A percentile compares a stretch with the other conserved stretches of the same genome.
Evolutionary conservation across 1,140 invertebrate species (phyloP).

Genomic region (Aleiodes sp.): DNA sequence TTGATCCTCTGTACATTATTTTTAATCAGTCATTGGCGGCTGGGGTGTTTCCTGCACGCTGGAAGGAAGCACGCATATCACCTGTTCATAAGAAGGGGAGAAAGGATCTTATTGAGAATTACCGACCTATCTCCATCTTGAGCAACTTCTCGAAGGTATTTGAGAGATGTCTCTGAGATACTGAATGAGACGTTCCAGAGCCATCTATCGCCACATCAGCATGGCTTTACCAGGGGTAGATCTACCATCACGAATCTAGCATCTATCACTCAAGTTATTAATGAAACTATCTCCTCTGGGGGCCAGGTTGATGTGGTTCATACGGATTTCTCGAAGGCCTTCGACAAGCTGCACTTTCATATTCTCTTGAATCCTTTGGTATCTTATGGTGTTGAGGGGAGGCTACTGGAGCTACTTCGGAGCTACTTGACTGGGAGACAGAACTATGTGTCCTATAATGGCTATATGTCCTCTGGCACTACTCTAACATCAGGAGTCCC

Average conservation of each 20-base stretch:
- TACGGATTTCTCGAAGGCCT: slow-evolving; percentile 37
- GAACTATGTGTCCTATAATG: slow-evolving; percentile 23
- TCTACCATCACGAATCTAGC: neutral
- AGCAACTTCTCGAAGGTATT: neutral
- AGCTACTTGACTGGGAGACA: slow-evolving; percentile 28
- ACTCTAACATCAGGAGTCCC: slow-evolving; percentile 29
- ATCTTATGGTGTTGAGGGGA: slow-evolving; percentile 13
- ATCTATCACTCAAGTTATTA: neutral
- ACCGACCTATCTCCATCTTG: neutral
- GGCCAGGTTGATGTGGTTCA: slow-evolving; percentile 16
- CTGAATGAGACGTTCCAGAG: neutral
- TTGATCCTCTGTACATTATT: slow-evolving; percentile 39
- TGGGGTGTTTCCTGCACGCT: slow-evolving; percentile 35
- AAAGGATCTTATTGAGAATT: neutral
- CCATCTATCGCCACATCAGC: neutral
- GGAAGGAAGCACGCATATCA: neutral
- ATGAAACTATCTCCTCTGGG: neutral
- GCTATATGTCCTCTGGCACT: neutral
- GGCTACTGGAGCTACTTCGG: slow-evolving; percentile 26
- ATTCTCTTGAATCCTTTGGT: slow-evolving; percentile 31
- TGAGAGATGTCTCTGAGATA: neutral
- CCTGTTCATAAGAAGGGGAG: neutral
- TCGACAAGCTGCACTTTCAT: slow-evolving; percentile 33
- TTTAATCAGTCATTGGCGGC: slow-evolving; percentile 50
- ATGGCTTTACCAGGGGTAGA: neutral